Conservation (phyloP, 2,797 vertebrate species). For the Gorsachius magnificus region DNA sequence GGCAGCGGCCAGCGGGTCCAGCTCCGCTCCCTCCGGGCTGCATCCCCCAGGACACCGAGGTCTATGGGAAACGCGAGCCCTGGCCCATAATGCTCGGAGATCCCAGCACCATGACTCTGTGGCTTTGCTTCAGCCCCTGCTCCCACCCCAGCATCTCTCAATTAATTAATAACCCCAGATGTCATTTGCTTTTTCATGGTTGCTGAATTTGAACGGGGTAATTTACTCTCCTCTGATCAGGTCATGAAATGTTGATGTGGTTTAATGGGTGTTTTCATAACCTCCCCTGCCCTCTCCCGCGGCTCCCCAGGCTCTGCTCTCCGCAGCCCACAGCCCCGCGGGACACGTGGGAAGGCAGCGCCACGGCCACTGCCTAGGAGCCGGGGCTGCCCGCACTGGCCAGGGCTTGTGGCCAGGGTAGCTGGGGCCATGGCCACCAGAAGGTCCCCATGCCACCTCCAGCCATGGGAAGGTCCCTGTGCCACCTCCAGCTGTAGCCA, state of each 20-base stretch:
- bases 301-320: background rate
- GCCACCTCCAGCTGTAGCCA: background rate
- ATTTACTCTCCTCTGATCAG: background rate
- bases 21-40: background rate
- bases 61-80: rapidly evolving
- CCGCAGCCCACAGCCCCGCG: background rate
- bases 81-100: background rate
- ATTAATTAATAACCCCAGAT: background rate
- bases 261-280: slow-evolving; percentile 16
- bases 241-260: background rate
- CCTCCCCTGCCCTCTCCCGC: background rate
- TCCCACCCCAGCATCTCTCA: background rate
- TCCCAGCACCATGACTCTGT: background rate
- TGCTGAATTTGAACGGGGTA: background rate
- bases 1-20: background rate
- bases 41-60: background rate
- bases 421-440: too few species aligned
- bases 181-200: background rate
- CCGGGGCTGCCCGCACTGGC: background rate
- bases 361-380: rapidly evolving
- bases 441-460: background rate
- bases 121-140: background rate
- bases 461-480: rapidly evolving
- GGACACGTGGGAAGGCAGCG: background rate
- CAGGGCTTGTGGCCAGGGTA: background rate